Evolutionary conservation across 2,888 invertebrate genomes (phyloP).

Genomic region (Agrotis puta): DNA sequence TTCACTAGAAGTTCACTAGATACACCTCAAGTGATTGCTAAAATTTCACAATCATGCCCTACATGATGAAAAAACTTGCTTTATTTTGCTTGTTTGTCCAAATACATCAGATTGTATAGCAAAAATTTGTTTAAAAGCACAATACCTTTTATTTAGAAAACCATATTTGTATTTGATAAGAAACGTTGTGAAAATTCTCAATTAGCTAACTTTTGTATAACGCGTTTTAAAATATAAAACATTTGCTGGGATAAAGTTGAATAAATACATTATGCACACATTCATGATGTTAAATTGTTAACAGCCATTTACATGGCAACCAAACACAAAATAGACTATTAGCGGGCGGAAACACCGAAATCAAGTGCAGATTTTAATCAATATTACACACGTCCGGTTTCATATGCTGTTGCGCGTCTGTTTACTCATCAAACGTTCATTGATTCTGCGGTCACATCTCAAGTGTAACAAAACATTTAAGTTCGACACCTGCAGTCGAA

Average conservation of each 20-base stretch:
- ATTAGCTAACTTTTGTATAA: constrained; percentile 17
- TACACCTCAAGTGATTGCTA: background rate
- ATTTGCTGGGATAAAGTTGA: constrained; percentile 28
- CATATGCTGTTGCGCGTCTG: constrained; percentile 12
- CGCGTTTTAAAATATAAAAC: constrained; percentile 32
- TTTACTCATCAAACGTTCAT: constrained; percentile 36
- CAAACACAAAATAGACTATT: constrained; percentile 20
- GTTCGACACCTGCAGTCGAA: background rate
- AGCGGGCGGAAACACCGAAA: constrained; percentile 33
- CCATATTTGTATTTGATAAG: constrained; percentile 19
- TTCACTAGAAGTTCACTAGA: background rate
- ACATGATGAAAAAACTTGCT: background rate
- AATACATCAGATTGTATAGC: background rate
- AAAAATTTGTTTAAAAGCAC: constrained; percentile 9
- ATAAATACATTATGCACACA: constrained; percentile 24
- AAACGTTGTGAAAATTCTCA: constrained; percentile 24
- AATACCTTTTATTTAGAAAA: background rate
- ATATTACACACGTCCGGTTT: constrained; percentile 32
- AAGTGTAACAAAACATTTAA: background rate
- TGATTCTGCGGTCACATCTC: constrained; percentile 16
- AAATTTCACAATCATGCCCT: background rate
- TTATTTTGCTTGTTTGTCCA: constrained; percentile 10
- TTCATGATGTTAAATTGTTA: constrained; percentile 20
- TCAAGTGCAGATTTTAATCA: constrained; percentile 47
- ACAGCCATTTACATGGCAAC: constrained; percentile 37